Conservation (phyloP, 1,140 invertebrate genomes). For the Formica exsecta region DNA sequence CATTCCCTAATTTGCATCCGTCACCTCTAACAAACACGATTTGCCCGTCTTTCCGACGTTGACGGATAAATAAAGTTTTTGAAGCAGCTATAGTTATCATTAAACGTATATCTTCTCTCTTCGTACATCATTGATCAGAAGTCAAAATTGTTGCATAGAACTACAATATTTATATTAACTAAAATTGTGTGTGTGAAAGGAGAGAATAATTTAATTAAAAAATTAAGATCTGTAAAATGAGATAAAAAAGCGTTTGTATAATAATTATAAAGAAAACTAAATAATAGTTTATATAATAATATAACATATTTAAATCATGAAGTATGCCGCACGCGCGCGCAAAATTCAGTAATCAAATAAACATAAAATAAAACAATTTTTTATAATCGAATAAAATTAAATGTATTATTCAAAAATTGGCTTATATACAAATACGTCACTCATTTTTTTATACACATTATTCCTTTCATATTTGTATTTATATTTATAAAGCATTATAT, state of each 20-base stretch:
- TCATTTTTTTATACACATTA: neutral
- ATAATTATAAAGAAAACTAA: neutral
- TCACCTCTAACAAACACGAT: constrained; percentile 55
- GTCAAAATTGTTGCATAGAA: neutral
- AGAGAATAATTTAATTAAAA: constrained; percentile 11
- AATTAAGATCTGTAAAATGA: neutral
- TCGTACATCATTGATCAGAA: neutral
- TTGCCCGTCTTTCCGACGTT: constrained; percentile 44
- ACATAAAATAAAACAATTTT: neutral
- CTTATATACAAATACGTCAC: neutral
- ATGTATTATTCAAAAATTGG: neutral
- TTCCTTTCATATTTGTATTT: constrained; percentile 16
- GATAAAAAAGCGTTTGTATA: neutral
- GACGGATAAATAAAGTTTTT: constrained; percentile 48
- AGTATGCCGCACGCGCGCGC: neutral
- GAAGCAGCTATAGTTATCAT: neutral
- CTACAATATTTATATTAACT: neutral
- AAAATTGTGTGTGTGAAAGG: neutral
- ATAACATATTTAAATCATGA: neutral
- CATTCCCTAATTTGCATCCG: constrained; percentile 54
- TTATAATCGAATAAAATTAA: constrained; percentile 6
- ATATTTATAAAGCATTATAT: constrained; percentile 24
- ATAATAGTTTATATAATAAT: neutral
- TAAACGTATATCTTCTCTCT: constrained; percentile 5
- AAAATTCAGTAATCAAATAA: neutral